A percentile compares a stretch with the other conserved stretches of the same genome.
Evolutionary conservation across 2,888 invertebrate species (phyloP).

Genomic region (Hedya salicella): DNA sequence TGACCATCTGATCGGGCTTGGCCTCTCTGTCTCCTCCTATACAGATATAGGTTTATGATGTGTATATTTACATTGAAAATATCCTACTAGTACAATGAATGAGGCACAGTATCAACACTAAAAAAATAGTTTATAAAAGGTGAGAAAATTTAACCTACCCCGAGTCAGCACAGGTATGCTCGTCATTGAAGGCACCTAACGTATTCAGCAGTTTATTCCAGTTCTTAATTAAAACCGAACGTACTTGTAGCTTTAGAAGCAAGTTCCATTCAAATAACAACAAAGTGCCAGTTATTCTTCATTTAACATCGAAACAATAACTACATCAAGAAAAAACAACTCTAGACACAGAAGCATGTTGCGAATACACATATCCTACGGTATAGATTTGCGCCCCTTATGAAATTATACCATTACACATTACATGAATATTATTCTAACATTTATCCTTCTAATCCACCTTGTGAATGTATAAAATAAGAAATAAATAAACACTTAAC

Average conservation of each 20-base stretch:
- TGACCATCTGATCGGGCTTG: too few relatives aligned
- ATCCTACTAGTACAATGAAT: too few relatives aligned
- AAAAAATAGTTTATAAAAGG: too few relatives aligned
- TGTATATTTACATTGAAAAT: too few relatives aligned
- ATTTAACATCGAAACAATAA: conserved; percentile 21
- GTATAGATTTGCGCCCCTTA: conserved; percentile 14
- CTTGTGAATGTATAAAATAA: conserved; percentile 34
- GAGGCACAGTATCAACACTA: too few relatives aligned
- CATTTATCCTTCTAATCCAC: conserved; percentile 21
- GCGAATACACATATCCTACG: conserved; percentile 31
- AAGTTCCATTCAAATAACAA: not conserved
- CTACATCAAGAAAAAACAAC: conserved; percentile 16
- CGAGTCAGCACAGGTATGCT: too few relatives aligned
- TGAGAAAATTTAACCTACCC: too few relatives aligned
- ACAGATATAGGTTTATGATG: too few relatives aligned
- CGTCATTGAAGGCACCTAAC: too few relatives aligned
- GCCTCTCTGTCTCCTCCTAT: too few relatives aligned
- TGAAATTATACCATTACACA: conserved; percentile 23
- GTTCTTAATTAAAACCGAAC: not conserved
- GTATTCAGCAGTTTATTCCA: too few relatives aligned
- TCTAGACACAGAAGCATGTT: conserved; percentile 26
- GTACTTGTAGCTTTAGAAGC: not conserved
- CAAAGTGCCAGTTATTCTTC: conserved; percentile 18
- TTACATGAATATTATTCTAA: conserved; percentile 28
- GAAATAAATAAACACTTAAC: conserved; percentile 36